Conservation (phyloP, 1,140 invertebrate genomes). For the Cyclargus thomasi region DNA sequence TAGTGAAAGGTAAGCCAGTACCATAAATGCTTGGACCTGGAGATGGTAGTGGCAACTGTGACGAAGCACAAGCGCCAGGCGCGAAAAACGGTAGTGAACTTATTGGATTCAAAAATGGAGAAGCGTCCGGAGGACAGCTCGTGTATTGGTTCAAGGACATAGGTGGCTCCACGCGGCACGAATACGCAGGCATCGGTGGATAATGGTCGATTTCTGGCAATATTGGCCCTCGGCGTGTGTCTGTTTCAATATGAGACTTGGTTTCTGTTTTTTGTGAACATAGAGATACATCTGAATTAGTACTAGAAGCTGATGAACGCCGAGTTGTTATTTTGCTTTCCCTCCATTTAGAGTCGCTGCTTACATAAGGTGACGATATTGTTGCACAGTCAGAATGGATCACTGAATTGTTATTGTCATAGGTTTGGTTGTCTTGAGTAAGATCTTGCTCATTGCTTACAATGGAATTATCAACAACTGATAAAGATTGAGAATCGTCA, state of each 20-base stretch:
- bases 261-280: constrained; percentile 66
- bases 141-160: constrained; percentile 67
- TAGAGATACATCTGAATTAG: constrained; percentile 78
- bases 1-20: constrained; percentile 76
- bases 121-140: constrained; percentile 71
- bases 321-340: constrained; percentile 83
- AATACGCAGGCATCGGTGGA: constrained; percentile 68
- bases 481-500: constrained; percentile 62
- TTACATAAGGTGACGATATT: constrained; percentile 80
- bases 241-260: constrained; percentile 49
- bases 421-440: constrained; percentile 57
- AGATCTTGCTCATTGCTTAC: constrained; percentile 53
- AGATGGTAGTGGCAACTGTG: constrained; percentile 79
- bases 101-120: constrained; percentile 77
- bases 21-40: constrained; percentile 79
- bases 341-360: constrained; percentile 80
- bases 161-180: constrained; percentile 66
- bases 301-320: constrained; percentile 81
- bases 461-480: constrained; percentile 56
- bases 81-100: constrained; percentile 77
- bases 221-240: constrained; percentile 50
- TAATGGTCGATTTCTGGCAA: constrained; percentile 63
- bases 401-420: constrained; percentile 66
- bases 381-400: constrained; percentile 77
- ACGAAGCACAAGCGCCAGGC: constrained; percentile 63